phyloP scores from a whole-genome alignment of 2,888 invertebrate genomes.

The Opisthograptis luteolata region DNA sequence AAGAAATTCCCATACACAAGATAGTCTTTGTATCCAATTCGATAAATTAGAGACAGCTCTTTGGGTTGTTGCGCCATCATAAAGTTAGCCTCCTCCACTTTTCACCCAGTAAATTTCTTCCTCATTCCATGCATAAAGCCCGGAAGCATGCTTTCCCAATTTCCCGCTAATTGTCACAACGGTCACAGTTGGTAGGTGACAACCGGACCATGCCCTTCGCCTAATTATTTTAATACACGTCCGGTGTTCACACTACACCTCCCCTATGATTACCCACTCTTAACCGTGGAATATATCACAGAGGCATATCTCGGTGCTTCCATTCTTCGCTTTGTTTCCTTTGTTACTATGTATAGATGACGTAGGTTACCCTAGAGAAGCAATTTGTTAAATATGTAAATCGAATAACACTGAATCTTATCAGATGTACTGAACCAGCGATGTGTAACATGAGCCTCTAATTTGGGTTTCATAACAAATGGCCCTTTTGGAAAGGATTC shows the following conservation, averaged over 20 bases:
- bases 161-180: constrained; percentile 51
- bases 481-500: constrained; percentile 25
- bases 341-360: constrained; percentile 33
- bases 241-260: constrained; percentile 50
- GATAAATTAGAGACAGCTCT: neutral
- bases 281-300: constrained; percentile 46
- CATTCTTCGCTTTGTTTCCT: constrained; percentile 17
- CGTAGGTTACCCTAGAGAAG: constrained; percentile 33
- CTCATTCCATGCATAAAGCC: constrained; percentile 37
- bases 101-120: constrained; percentile 16
- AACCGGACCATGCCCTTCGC: constrained; percentile 47
- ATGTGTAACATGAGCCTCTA: constrained; percentile 46
- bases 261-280: constrained; percentile 45
- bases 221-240: constrained; percentile 66
- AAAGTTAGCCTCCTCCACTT: constrained; percentile 1
- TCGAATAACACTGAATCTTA: constrained; percentile 52
- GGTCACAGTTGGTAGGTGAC: constrained; percentile 34
- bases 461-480: constrained; percentile 38
- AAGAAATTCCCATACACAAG: no score
- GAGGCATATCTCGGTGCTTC: constrained; percentile 46
- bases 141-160: constrained; percentile 46
- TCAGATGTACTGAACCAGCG: constrained; percentile 59
- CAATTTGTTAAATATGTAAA: constrained; percentile 59
- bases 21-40: no score
- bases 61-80: neutral